Evolutionary conservation across 2,888 invertebrate species (phyloP).

Genomic region (Xylota sylvarum): DNA sequence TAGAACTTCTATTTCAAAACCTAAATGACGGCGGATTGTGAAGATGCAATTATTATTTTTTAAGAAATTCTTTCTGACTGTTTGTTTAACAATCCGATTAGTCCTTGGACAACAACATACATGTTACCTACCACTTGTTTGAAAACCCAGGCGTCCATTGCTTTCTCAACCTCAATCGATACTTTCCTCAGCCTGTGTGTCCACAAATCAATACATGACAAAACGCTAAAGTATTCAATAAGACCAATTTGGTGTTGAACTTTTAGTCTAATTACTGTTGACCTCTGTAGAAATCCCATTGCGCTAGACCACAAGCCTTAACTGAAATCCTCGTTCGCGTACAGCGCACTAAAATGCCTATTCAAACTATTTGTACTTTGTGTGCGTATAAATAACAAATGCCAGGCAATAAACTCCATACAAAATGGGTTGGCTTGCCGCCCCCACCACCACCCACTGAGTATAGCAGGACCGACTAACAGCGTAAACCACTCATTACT

Average conservation of each 20-base stretch:
- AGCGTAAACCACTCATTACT: constrained; percentile 52
- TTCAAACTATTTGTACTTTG: constrained; percentile 17
- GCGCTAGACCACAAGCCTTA: not conserved
- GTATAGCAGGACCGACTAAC: constrained; percentile 5
- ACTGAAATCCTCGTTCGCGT: not conserved
- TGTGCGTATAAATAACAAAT: constrained; percentile 59
- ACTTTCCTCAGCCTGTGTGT: no score
- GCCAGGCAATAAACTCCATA: constrained; percentile 47
- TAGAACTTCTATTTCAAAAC: no score
- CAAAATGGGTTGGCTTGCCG: constrained; percentile 36
- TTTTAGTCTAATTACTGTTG: constrained; percentile 22
- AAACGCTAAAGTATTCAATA: not conserved
- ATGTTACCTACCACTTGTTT: no score
- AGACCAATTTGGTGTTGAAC: constrained; percentile 10
- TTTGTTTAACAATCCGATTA: no score
- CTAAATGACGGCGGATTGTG: no score
- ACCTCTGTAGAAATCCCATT: not conserved
- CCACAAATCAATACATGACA: not conserved
- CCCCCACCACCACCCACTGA: not conserved
- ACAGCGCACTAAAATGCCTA: constrained; percentile 35
- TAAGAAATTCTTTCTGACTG: no score
- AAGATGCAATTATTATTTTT: no score
- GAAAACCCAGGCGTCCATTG: no score
- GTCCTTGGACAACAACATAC: no score
- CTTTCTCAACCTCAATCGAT: no score